Evolutionary conservation across 2,888 invertebrate genomes (phyloP), one percentile per base, ranked within the genome.

Genomic region (Aethes cnicana): DNA sequence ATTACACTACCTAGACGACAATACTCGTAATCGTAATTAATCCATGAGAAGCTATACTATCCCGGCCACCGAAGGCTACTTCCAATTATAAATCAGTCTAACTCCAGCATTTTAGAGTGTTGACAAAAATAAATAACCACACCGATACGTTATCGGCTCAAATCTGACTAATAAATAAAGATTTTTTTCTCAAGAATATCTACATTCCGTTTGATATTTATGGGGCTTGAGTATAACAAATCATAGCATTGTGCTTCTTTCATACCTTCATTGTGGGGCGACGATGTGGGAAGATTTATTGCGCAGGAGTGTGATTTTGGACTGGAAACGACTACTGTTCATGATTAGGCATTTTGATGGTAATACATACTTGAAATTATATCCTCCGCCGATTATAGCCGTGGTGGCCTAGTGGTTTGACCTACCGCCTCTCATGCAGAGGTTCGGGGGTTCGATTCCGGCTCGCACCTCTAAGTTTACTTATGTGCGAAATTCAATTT

Each of bases 211-310:
- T 46, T 28, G 61, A 61, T 79, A 81, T 84, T 83, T 83, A 85
- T 79, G 73, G 70, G 68, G 68, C 63, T 56, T 58, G 68, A 55
- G 68, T 63, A 70, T 66, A 79, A 87, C 86, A 86, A 85, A 85
- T 87, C 86, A 85, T 79, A 57, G 70, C 68, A 72, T 83, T 80
- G 76, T 75, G 62, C 55, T 59, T 59, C 62, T 62, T 64, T 63
- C 68, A 62, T 67, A 64, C 57, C 56, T 47, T 26, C 43, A 74
- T 81, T 76, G 74, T 68, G 59, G 74, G 66, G 63, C 72, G 74
- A 73, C 73, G 80, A 82, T 61, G 80, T 82, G 80, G 72, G 68
- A 61, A 75, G 77, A 83, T 86, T 84, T 84, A 87, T 81, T 55
- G 58, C 56, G 57, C 48, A 57, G 57, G 39, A 49, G 11, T 7